These are phyloP conservation scores for Chaetodon trifascialis DNA, from an alignment of 2,113 vertebrate species.

Conservation along the genomic window DNA sequence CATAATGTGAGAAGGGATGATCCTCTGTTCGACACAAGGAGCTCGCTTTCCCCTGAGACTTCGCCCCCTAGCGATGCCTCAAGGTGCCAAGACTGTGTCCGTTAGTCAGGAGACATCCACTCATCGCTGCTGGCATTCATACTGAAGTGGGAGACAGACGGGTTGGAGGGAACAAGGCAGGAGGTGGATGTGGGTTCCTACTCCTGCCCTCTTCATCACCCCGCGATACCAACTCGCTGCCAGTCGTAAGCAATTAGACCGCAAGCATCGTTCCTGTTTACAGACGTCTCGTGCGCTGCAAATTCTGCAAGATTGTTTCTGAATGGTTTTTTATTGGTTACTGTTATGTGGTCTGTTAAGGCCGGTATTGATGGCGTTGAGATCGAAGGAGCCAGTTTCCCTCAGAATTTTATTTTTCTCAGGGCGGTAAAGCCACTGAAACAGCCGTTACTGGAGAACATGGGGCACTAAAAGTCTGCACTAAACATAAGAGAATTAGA, in stretches of 20 bases:
- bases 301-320: conserved; percentile 29
- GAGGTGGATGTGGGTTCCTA: conserved; percentile 32
- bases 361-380: conserved; percentile 41
- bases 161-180: conserved; percentile 38
- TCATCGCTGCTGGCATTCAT: conserved; percentile 38
- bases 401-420: conserved; percentile 29
- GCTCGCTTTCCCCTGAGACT: conserved; percentile 28
- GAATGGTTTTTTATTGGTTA: conserved; percentile 29
- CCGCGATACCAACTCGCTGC: not conserved
- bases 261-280: conserved; percentile 26
- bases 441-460: conserved; percentile 3
- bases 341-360: conserved; percentile 22
- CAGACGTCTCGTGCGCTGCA: conserved; percentile 18
- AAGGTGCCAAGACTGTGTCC: conserved; percentile 40
- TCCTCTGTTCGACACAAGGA: conserved; percentile 14
- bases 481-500: not conserved
- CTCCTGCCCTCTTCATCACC: conserved; percentile 44
- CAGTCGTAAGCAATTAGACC: conserved; percentile 33
- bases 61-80: conserved; percentile 56
- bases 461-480: conserved; percentile 15
- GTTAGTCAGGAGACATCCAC: conserved; percentile 33
- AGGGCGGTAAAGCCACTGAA: conserved; percentile 7
- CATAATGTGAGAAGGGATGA: not conserved
- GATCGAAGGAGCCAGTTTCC: conserved; percentile 41
- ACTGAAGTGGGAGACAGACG: conserved; percentile 43